Evolutionary conservation across 2,113 vertebrate genomes (phyloP).

Genomic region (Brachirus orientalis): DNA sequence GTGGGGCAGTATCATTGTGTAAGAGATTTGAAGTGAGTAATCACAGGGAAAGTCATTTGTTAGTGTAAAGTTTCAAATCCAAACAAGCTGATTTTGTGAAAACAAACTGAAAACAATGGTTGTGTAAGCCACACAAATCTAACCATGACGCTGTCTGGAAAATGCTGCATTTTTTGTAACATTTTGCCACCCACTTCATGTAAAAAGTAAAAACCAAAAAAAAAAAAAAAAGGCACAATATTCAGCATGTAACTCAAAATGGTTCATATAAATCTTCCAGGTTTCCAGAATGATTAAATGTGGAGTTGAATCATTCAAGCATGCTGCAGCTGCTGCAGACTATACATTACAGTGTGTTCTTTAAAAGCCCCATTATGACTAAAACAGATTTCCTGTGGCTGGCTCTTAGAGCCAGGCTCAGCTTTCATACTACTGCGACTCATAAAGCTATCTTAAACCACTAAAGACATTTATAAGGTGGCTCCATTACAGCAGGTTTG

Average conservation of each 20-base stretch:
- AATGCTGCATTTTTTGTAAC: background rate
- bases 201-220: no score
- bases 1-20: no score
- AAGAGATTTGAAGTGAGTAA: background rate
- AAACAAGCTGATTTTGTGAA: background rate
- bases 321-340: constrained; percentile 14
- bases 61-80: background rate
- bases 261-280: background rate
- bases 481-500: constrained; percentile 8
- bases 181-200: background rate
- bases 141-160: background rate
- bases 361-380: constrained; percentile 23
- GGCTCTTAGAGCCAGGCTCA: background rate
- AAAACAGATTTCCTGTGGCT: constrained; percentile 45
- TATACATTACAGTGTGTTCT: constrained; percentile 26
- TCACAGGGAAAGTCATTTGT: background rate
- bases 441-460: constrained; percentile 22
- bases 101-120: background rate
- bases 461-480: constrained; percentile 24
- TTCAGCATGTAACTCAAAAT: background rate
- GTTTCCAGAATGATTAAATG: background rate
- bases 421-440: constrained; percentile 6
- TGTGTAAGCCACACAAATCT: background rate
- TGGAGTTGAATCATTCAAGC: background rate
- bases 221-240: background rate